These are phyloP conservation scores for Helogale parvula DNA, from an alignment of 2,113 vertebrate genomes.

Conservation along the genomic window DNA sequence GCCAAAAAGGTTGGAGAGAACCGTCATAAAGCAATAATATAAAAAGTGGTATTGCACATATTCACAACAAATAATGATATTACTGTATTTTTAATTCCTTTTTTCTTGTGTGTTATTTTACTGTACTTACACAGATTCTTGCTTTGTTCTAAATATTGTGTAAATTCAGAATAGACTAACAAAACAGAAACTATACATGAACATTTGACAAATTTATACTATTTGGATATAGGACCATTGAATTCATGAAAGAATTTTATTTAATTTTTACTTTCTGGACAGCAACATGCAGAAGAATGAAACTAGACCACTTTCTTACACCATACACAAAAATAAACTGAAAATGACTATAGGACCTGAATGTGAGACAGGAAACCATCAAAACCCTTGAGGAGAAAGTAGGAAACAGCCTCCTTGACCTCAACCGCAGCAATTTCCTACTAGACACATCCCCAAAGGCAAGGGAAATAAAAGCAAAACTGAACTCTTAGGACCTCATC, in stretches of 20 bases:
- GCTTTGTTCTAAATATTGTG: neutral
- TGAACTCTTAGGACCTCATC: no score
- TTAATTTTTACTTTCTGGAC: no score
- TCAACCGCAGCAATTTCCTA: no score
- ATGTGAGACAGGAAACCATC: no score
- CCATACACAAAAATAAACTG: no score
- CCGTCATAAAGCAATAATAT: neutral
- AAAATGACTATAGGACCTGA: no score
- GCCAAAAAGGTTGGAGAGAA: neutral
- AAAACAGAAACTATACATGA: neutral
- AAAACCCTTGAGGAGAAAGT: no score
- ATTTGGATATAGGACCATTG: neutral
- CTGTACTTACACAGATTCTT: neutral
- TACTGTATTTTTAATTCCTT: neutral
- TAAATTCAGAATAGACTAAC: neutral
- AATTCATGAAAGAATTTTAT: neutral
- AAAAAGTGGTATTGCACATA: neutral
- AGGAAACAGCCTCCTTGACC: no score
- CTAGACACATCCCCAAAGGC: no score
- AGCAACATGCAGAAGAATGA: no score
- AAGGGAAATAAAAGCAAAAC: no score
- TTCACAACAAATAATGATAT: neutral
- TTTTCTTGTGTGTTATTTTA: neutral
- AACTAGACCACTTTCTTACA: no score
- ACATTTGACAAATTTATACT: conserved; percentile 3